These are phyloP conservation scores for Amphiura filiformis DNA, from an alignment of 35 echinoderm and acorn worm genomes.

Conservation along the genomic window DNA sequence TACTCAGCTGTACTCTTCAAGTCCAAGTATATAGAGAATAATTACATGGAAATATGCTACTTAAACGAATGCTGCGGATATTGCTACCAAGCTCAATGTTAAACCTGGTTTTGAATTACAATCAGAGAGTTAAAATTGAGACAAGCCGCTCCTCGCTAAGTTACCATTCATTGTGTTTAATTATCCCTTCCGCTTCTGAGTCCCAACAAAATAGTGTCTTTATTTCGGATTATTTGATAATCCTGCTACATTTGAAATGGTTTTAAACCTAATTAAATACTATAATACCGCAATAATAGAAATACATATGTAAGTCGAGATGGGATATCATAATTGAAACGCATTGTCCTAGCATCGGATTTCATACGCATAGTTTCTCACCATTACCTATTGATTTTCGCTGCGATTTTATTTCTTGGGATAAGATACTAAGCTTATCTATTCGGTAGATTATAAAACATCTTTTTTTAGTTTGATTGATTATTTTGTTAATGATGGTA, in stretches of 20 bases:
- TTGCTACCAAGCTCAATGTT: background rate
- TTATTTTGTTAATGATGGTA: background rate
- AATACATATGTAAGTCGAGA: background rate
- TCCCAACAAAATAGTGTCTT: background rate
- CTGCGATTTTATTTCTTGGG: background rate
- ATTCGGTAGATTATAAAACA: background rate
- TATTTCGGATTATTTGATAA: background rate
- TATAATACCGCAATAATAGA: background rate
- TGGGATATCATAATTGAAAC: background rate
- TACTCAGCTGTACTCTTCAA: background rate
- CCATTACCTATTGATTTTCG: background rate
- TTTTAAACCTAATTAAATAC: background rate
- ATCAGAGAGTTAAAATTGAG: background rate
- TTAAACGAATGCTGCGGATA: slow-evolving; percentile 1
- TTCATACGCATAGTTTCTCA: background rate
- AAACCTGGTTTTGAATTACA: background rate
- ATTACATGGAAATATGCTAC: background rate
- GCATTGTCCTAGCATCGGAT: background rate
- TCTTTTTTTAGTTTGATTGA: background rate
- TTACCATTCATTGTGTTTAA: background rate
- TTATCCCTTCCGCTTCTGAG: background rate
- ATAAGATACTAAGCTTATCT: background rate
- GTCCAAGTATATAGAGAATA: background rate
- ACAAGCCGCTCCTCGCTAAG: background rate
- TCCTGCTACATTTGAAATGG: background rate